Evolutionary conservation across 2,888 invertebrate genomes (phyloP), one percentile per base, ranked within the genome.

Genomic region (Notocelia uddmanniana): DNA sequence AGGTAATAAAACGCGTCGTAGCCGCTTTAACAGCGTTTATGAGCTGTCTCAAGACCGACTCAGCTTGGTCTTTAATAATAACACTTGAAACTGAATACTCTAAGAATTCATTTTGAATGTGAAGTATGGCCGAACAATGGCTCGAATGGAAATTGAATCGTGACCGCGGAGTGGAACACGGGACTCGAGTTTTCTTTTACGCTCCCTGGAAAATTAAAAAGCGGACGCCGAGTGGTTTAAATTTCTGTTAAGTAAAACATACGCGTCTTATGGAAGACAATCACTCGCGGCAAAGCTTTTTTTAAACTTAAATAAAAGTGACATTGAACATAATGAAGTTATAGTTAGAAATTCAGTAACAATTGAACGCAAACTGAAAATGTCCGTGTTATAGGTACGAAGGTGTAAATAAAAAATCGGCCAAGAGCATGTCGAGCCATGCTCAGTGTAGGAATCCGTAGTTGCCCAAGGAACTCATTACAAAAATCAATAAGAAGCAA

Each of bases 51-150:
- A 41, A 34, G 41, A 58, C n/a, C 26, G 41, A 48, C 59, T 71
- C 50, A 31, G 64, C 41, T 66, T 54, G 41, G 59, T 18, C 54
- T 66, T 58, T 59, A 67, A 71, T 71, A 67, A 60, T 58, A 71
- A 48, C 45, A 60, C 66, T 67, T 26, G 19, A 60, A 66, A 54
- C n/a, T 48, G 59, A 48, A 71, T 60, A 60, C 54, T 60, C 50
- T 19, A 71, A 59, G 62, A 50, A 62, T 62, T 62, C 60, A 37
- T 57, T 72, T 72, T 54, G 50, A 72, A 10, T 55, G 19, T 68
- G 50, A 68, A 72, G 72, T 48, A 57, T 72, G 37, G 15, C 26
- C 57, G 72, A 62, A 72, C 68, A 72, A 72, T 72, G 62, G 55
- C 19, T 19, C 21, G 18, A 62, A 62, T 62, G 67, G 60, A 68